phyloP scores from a whole-genome alignment of 2,797 vertebrate genomes.

The Harpagifer antarcticus region DNA sequence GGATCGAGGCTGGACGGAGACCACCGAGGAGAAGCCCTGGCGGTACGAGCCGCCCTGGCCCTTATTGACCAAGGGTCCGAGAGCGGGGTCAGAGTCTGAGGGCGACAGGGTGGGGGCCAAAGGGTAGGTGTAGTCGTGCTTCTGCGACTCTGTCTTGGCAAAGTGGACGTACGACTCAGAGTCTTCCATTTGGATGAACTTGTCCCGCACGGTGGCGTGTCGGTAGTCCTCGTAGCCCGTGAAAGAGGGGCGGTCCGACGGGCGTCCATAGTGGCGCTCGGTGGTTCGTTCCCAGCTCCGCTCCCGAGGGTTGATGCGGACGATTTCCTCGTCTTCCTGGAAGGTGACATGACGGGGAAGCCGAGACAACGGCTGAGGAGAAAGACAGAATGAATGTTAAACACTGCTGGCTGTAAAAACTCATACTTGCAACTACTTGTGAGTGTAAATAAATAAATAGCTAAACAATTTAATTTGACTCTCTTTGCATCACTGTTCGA shows the following conservation, averaged over 20 bases:
- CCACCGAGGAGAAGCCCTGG: constrained; percentile 78
- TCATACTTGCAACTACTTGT: too few relatives aligned
- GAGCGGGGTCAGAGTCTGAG: constrained; percentile 88
- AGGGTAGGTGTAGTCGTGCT: constrained; percentile 97
- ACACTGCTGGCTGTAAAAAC: neutral
- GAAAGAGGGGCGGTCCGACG: constrained; percentile 89
- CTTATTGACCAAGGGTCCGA: constrained; percentile 86
- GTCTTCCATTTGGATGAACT: constrained; percentile 89
- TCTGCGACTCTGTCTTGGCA: constrained; percentile 91
- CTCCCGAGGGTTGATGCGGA: constrained; percentile 97
- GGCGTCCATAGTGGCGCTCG: constrained; percentile 60
- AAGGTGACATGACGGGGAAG: constrained; percentile 92
- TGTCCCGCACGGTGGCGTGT: constrained; percentile 90
- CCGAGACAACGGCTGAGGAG: constrained; percentile 85
- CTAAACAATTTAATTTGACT: neutral
- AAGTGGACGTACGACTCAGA: constrained; percentile 93
- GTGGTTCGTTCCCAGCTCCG: constrained; percentile 87
- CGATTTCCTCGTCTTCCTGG: constrained; percentile 95
- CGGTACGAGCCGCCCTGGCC: constrained; percentile 69
- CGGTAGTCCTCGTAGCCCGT: constrained; percentile 98
- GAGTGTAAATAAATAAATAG: neutral
- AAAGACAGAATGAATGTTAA: neutral
- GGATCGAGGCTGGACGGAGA: constrained; percentile 90
- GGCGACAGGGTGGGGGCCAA: constrained; percentile 84
- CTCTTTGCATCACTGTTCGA: neutral